Evolutionary conservation across 2,113 vertebrate genomes (phyloP).

Genomic region (Engystomops pustulosus): DNA sequence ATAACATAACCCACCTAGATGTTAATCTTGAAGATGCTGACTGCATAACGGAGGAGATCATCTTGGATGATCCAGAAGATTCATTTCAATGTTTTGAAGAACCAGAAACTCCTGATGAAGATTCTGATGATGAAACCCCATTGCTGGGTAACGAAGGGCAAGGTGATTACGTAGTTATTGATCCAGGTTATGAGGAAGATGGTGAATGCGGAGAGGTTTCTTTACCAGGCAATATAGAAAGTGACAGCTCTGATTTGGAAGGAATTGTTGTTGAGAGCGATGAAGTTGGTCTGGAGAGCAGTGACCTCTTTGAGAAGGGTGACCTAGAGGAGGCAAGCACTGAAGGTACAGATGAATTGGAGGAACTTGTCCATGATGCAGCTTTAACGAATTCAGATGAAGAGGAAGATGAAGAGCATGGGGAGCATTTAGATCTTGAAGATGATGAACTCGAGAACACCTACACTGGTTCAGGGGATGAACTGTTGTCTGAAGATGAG

Average conservation of each 20-base stretch:
- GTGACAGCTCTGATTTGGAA: constrained; percentile 68
- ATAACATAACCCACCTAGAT: constrained; percentile 51
- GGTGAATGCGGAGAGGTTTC: constrained; percentile 72
- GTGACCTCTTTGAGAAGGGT: constrained; percentile 59
- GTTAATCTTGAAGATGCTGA: constrained; percentile 72
- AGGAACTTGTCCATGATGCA: constrained; percentile 64
- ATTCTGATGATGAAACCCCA: constrained; percentile 64
- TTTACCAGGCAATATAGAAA: constrained; percentile 59
- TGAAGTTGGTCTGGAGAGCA: constrained; percentile 65
- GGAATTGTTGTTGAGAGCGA: constrained; percentile 63
- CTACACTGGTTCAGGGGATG: constrained; percentile 78
- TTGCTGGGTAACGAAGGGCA: constrained; percentile 28
- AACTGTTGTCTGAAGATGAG: constrained; percentile 79
- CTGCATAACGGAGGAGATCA: constrained; percentile 73
- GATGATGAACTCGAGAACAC: constrained; percentile 74
- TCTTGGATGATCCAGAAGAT: constrained; percentile 68
- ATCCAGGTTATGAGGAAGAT: constrained; percentile 68
- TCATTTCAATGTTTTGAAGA: constrained; percentile 68
- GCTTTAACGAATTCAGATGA: constrained; percentile 71
- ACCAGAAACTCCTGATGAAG: constrained; percentile 67
- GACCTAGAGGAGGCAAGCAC: constrained; percentile 66
- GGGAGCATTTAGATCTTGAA: constrained; percentile 67
- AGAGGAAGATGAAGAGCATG: constrained; percentile 66
- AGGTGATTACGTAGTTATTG: constrained; percentile 7
- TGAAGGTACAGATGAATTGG: constrained; percentile 70